Evolutionary conservation across 2,113 vertebrate genomes (phyloP).

Genomic region (Mesitornis unicolor): DNA sequence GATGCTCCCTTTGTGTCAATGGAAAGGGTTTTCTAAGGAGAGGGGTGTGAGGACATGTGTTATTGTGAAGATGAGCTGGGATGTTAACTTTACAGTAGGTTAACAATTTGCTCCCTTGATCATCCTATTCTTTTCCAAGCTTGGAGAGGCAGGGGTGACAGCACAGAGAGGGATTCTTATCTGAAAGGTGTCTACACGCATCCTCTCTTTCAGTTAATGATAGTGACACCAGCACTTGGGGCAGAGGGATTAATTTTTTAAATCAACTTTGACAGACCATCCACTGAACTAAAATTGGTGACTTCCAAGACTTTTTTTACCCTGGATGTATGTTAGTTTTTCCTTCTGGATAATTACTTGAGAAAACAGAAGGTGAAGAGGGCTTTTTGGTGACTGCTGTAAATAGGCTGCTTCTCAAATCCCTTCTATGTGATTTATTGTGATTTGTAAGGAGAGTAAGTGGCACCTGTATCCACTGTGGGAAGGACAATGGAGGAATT

Average conservation of each 20-base stretch:
- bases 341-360: neutral
- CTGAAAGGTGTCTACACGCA: neutral
- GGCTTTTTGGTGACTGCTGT: neutral
- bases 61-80: fast-evolving
- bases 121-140: neutral
- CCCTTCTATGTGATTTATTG: neutral
- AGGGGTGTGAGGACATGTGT: no score
- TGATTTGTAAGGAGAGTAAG: neutral
- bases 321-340: neutral
- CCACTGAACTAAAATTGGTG: neutral
- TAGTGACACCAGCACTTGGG: neutral
- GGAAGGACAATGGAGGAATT: neutral
- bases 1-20: neutral
- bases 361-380: neutral
- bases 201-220: neutral
- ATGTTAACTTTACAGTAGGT: neutral
- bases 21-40: neutral
- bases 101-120: neutral
- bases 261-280: neutral
- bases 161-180: neutral
- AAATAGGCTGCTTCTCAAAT: neutral
- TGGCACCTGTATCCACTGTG: neutral
- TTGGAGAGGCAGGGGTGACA: neutral
- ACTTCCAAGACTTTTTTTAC: neutral
- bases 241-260: neutral